A percentile compares a stretch with the other conserved stretches of the same genome.
Evolutionary conservation across 2,113 vertebrate genomes (phyloP).

Genomic region (Ictalurus furcatus): DNA sequence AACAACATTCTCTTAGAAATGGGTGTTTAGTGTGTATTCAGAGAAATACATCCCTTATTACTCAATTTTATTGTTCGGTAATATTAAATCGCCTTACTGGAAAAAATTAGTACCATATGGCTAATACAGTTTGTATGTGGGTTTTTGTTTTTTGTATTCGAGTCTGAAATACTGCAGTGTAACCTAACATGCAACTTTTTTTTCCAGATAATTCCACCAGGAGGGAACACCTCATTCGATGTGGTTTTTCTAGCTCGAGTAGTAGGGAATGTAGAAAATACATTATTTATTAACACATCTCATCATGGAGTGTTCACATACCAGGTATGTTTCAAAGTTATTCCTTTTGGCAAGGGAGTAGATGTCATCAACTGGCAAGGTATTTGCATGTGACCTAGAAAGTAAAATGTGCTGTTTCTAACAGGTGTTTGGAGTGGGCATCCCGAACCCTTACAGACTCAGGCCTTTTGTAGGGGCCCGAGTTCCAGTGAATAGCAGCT

Average conservation of each 20-base stretch:
- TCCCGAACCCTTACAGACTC: conserved; percentile 95
- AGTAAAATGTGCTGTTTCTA: conserved; percentile 19
- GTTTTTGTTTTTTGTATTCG: not conserved
- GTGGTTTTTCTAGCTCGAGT: conserved; percentile 98
- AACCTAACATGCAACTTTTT: not conserved
- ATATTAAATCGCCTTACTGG: not conserved
- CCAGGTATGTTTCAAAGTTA: conserved; percentile 80
- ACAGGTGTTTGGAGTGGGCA: conserved; percentile 96
- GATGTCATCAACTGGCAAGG: not conserved
- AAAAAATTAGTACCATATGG: not conserved
- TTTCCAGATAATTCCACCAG: conserved; percentile 93
- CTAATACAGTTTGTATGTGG: not conserved
- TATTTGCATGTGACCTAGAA: not conserved
- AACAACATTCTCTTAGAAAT: not conserved
- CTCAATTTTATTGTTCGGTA: not conserved
- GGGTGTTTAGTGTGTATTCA: not conserved
- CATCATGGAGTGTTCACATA: conserved; percentile 99
- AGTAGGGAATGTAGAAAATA: conserved; percentile 99
- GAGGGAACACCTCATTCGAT: conserved; percentile 98
- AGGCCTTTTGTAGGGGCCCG: conserved; percentile 96
- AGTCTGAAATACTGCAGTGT: not conserved
- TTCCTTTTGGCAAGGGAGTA: not conserved
- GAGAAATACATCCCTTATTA: not conserved
- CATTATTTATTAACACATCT: conserved; percentile 99
- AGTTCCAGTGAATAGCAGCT: conserved; percentile 98